These are phyloP conservation scores for Apocheima hispidaria DNA, from an alignment of 2,888 invertebrate species.

Conservation along the genomic window DNA sequence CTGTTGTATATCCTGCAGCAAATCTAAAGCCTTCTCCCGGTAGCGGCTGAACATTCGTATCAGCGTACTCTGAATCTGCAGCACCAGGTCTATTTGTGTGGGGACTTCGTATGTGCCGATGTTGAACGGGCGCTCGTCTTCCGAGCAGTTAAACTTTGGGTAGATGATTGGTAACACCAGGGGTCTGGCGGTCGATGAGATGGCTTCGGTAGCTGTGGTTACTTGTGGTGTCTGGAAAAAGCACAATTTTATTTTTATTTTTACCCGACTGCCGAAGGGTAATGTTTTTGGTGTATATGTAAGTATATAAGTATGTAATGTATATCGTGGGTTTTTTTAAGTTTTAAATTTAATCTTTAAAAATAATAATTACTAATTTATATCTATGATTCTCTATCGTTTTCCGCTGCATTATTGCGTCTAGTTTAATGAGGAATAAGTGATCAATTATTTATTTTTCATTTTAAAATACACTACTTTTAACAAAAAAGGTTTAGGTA, in stretches of 20 bases:
- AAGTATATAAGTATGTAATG: too few relatives aligned
- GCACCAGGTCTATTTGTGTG: conserved; percentile 62
- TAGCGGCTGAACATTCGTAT: conserved; percentile 58
- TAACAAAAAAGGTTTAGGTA: too few relatives aligned
- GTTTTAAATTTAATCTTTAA: too few relatives aligned
- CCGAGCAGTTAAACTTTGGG: conserved; percentile 55
- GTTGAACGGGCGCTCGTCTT: conserved; percentile 58
- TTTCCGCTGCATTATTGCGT: too few relatives aligned
- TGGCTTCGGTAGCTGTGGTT: conserved; percentile 8
- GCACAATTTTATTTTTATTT: not conserved
- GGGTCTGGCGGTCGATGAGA: conserved; percentile 7
- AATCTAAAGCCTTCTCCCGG: conserved; percentile 58
- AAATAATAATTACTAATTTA: too few relatives aligned
- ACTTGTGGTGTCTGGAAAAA: conserved; percentile 1
- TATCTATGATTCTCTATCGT: too few relatives aligned
- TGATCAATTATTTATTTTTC: too few relatives aligned
- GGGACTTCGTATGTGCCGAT: conserved; percentile 72
- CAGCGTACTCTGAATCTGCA: conserved; percentile 56
- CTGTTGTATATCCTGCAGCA: conserved; percentile 68
- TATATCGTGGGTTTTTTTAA: too few relatives aligned
- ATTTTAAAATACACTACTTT: too few relatives aligned
- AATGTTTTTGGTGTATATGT: too few relatives aligned
- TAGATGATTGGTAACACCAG: conserved; percentile 16
- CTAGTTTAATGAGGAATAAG: too few relatives aligned
- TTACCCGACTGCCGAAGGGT: too few relatives aligned